These are phyloP conservation scores for Callinectes sapidus DNA, from an alignment of 2,888 invertebrate genomes.

Conservation along the genomic window DNA sequence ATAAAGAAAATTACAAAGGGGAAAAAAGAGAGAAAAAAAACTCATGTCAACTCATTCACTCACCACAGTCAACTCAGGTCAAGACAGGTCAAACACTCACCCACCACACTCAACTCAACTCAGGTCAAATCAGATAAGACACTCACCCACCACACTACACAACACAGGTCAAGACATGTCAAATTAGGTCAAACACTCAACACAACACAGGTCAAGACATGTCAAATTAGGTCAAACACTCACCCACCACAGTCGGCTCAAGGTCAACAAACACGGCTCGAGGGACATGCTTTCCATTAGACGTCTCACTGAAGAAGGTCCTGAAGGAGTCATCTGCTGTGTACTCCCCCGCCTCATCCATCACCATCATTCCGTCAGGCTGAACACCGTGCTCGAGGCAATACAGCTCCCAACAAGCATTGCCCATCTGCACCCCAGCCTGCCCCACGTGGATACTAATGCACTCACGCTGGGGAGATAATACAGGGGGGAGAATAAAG, in stretches of 20 bases:
- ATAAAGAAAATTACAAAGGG: too few relatives aligned
- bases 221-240: conserved; percentile 75
- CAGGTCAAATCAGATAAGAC: too few relatives aligned
- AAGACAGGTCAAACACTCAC: conserved; percentile 79
- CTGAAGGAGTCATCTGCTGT: conserved; percentile 87
- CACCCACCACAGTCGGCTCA: conserved; percentile 97
- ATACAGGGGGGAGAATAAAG: background rate
- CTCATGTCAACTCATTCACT: too few relatives aligned
- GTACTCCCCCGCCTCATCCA: conserved; percentile 91
- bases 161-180: too few relatives aligned
- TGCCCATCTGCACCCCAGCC: conserved; percentile 73
- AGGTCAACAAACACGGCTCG: conserved; percentile 95
- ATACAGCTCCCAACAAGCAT: conserved; percentile 75
- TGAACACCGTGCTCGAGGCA: conserved; percentile 78
- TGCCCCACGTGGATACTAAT: conserved; percentile 72
- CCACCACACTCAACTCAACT: conserved; percentile 97
- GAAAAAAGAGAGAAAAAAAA: too few relatives aligned
- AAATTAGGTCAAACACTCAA: conserved; percentile 78
- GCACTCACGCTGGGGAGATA: conserved; percentile 64
- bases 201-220: conserved; percentile 87
- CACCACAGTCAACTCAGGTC: too few relatives aligned
- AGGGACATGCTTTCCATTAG: conserved; percentile 96
- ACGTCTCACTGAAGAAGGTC: conserved; percentile 95
- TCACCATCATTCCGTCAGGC: conserved; percentile 89
- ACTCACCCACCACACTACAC: too few relatives aligned